A percentile compares a stretch with the other conserved stretches of the same genome.
Evolutionary conservation across 2,888 invertebrate genomes (phyloP).

Genomic region (Phytoseiulus persimilis): DNA sequence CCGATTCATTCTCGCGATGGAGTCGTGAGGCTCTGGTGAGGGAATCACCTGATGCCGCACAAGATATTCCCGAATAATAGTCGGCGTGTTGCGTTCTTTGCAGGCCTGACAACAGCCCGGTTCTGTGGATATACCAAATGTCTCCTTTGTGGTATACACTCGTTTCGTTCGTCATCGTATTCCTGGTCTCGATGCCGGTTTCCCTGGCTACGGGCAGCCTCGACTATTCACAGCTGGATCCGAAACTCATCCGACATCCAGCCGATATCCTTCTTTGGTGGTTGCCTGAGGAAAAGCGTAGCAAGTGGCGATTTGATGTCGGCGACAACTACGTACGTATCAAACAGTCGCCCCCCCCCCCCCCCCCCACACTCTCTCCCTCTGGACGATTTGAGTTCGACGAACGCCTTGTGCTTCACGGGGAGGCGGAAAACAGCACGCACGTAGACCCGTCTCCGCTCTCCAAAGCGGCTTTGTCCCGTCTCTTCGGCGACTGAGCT

Average conservation of each 20-base stretch:
- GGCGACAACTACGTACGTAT: constrained; percentile 27
- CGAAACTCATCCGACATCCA: constrained; percentile 22
- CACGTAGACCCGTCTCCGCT: too few relatives aligned
- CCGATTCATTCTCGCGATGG: not conserved
- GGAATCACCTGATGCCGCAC: too few relatives aligned
- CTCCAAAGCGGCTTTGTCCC: too few relatives aligned
- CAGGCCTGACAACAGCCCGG: not conserved
- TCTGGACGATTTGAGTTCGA: too few relatives aligned
- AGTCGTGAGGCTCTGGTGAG: too few relatives aligned
- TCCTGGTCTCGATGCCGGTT: constrained; percentile 11
- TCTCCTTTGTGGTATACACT: constrained; percentile 6
- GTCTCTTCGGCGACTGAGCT: too few relatives aligned
- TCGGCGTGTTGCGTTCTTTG: not conserved
- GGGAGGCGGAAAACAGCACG: too few relatives aligned
- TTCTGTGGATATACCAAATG: constrained; percentile 17
- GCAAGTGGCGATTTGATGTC: constrained; percentile 23
- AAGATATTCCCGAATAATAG: not conserved
- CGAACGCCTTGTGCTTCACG: too few relatives aligned
- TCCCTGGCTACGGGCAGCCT: constrained; percentile 20
- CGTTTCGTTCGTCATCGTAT: not conserved
- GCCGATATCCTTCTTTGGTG: constrained; percentile 27
- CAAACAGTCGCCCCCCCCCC: too few relatives aligned
- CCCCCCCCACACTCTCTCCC: too few relatives aligned
- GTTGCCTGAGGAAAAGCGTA: constrained; percentile 8
- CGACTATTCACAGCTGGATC: constrained; percentile 32